Percentiles rank a stretch among this genome's conserved stretches.
Evolutionary conservation across 2,888 invertebrate species (phyloP).

Genomic region (Listrodromus nycthemerus): DNA sequence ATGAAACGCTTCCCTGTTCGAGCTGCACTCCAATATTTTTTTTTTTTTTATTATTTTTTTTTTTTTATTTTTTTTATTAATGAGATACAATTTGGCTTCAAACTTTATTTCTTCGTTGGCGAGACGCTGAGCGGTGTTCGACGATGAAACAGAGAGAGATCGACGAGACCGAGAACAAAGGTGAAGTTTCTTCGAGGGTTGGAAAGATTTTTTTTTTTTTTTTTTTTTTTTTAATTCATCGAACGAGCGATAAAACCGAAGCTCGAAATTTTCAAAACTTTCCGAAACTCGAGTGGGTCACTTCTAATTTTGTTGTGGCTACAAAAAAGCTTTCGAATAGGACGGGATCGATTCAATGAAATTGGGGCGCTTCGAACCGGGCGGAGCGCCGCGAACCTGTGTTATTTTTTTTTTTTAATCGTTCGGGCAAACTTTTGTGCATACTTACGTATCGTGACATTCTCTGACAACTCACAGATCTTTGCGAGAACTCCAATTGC

Average conservation of each 20-base stretch:
- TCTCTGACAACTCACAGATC: too few species aligned
- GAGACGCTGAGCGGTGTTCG: background rate
- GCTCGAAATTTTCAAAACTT: background rate
- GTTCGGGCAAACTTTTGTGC: background rate
- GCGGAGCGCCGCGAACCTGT: background rate
- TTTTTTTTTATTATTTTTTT: background rate
- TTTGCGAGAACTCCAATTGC: too few species aligned
- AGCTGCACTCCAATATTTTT: background rate
- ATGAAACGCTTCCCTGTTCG: background rate
- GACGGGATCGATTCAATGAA: background rate
- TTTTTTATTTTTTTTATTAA: background rate
- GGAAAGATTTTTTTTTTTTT: background rate
- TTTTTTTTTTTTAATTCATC: background rate
- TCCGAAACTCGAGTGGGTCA: background rate
- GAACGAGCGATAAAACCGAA: background rate
- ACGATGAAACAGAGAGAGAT: background rate
- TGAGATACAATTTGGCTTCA: background rate
- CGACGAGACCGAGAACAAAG: background rate
- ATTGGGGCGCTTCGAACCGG: background rate
- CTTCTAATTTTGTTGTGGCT: background rate
- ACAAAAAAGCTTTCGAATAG: background rate
- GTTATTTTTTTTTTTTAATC: background rate
- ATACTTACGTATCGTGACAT: background rate
- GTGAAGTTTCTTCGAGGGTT: background rate
- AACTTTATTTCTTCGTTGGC: background rate